Conservation (phyloP, 2,113 vertebrate species). For the Myanophis thanlyinensis region DNA sequence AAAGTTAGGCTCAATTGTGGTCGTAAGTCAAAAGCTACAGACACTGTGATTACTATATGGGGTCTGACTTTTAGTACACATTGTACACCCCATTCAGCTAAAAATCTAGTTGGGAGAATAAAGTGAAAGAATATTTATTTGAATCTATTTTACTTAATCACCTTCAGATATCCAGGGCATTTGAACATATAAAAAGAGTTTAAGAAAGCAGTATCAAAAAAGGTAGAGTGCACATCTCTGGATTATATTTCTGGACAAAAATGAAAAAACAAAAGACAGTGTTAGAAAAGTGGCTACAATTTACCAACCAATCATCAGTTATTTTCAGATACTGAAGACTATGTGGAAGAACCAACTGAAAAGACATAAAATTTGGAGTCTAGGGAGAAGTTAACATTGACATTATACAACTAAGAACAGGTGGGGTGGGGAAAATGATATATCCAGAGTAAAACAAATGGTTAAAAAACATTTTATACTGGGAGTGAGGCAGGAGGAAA, state of each 20-base stretch:
- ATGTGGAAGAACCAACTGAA: background rate
- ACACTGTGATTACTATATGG: background rate
- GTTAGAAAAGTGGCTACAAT: background rate
- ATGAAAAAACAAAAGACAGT: background rate
- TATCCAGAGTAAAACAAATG: background rate
- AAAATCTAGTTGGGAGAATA: background rate
- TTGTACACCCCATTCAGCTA: background rate
- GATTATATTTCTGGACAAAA: background rate
- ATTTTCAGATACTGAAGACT: background rate
- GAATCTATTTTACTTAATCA: background rate
- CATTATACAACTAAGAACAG: background rate
- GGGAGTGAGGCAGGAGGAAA: background rate
- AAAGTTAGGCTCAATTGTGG: background rate
- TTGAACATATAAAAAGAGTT: background rate
- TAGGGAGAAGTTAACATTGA: background rate
- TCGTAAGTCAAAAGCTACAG: background rate
- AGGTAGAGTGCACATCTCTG: background rate
- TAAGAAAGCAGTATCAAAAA: background rate
- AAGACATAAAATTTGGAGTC: background rate
- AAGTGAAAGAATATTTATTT: background rate
- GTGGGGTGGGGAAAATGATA: background rate
- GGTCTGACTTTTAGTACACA: background rate
- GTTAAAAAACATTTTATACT: background rate
- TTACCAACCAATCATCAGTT: background rate
- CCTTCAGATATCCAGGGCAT: background rate